Conservation (phyloP, 2,113 vertebrate species). For the Tychaedon coryphoeus region DNA sequence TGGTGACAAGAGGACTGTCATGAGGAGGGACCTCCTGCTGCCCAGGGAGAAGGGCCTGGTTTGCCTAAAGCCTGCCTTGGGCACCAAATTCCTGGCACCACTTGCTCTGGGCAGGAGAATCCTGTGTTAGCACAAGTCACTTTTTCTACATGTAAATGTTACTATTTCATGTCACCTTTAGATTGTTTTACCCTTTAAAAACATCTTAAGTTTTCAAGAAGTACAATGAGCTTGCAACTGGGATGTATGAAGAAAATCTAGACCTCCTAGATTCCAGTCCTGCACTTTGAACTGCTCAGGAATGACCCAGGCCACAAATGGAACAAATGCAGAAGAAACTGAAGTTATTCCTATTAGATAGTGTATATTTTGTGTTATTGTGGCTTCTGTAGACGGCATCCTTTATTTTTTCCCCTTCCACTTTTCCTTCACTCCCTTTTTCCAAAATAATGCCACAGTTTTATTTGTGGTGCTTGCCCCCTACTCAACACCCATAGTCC, state of each 20-base stretch:
- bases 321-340: not conserved
- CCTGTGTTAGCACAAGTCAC: rapidly evolving
- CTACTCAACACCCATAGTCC: not conserved
- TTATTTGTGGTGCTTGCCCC: not conserved
- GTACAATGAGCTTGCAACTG: not conserved
- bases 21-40: not conserved
- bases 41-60: not conserved
- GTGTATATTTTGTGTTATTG: too few species aligned
- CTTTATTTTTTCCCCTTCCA: not conserved
- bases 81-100: not conserved
- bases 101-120: not conserved
- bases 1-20: not conserved
- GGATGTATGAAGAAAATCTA: not conserved
- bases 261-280: not conserved
- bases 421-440: not conserved
- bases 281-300: not conserved
- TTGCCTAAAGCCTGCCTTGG: not conserved
- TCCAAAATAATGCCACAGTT: not conserved
- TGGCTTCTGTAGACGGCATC: not conserved
- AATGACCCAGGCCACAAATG: not conserved
- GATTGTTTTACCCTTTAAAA: not conserved
- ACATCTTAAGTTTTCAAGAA: not conserved
- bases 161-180: not conserved
- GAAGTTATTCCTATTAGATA: not conserved
- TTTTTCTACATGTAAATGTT: not conserved